A percentile compares a stretch with the other conserved stretches of the same genome.
Conservation (phyloP, 2,113 vertebrate species). For the Suricata suricatta region DNA sequence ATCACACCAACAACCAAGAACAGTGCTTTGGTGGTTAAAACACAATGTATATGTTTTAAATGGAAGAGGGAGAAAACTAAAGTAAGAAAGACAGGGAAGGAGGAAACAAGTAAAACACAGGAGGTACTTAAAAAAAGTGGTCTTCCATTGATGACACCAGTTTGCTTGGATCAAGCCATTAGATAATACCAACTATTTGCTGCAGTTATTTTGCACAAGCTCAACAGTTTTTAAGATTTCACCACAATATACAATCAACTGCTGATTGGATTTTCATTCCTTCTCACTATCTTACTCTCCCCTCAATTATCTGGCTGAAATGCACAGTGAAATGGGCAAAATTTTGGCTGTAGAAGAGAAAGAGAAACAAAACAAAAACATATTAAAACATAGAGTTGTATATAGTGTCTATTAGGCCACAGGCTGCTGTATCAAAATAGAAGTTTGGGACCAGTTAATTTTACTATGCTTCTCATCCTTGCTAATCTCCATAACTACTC, state of each 20-base stretch:
- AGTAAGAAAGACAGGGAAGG: background rate
- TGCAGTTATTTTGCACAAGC: constrained; percentile 4
- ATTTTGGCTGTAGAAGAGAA: background rate
- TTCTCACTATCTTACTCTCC: background rate
- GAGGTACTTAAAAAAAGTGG: background rate
- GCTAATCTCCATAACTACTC: background rate
- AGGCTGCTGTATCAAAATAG: background rate
- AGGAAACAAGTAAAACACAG: background rate
- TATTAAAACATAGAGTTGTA: background rate
- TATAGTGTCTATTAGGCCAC: background rate
- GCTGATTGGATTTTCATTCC: constrained; percentile 30
- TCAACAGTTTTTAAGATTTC: background rate
- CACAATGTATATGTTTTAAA: background rate
- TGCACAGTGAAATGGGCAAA: background rate
- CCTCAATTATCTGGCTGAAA: constrained; percentile 2
- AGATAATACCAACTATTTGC: background rate
- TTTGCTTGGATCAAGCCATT: background rate
- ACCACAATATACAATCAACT: constrained; percentile 2
- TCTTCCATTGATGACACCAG: background rate
- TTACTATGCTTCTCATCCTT: background rate
- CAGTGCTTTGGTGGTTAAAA: background rate
- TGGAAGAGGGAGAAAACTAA: background rate
- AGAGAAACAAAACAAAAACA: constrained; percentile 11
- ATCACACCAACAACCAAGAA: background rate
- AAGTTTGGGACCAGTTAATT: background rate